These are phyloP conservation scores for Rambutsinella grinnellia DNA, from an alignment of 2,888 invertebrate species.

Conservation along the genomic window DNA sequence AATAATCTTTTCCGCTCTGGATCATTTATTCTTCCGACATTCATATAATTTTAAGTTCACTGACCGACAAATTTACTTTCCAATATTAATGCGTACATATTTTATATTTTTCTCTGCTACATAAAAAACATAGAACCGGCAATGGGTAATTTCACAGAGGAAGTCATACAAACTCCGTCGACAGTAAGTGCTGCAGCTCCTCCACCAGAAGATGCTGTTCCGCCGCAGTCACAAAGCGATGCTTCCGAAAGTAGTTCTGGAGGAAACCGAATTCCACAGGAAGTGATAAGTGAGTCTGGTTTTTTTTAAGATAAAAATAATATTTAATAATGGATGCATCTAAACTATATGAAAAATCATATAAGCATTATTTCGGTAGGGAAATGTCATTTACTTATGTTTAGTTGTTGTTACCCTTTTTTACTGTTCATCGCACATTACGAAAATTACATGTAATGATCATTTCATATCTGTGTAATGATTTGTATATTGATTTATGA, in stretches of 20 bases:
- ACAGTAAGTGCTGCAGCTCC: conserved; percentile 3
- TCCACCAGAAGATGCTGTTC: conserved; percentile 16
- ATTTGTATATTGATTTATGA: conserved; percentile 28
- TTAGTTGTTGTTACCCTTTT: no score
- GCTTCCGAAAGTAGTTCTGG: conserved; percentile 48
- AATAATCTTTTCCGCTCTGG: not conserved
- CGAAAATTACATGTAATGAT: no score
- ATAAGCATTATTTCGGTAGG: no score
- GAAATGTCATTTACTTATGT: no score
- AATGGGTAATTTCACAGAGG: conserved; percentile 59
- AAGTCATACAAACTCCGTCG: conserved; percentile 29
- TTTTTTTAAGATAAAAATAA: no score
- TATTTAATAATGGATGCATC: no score
- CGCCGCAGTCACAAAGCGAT: conserved; percentile 47
- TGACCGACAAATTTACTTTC: conserved; percentile 40
- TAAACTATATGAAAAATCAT: no score
- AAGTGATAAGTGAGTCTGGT: conserved; percentile 51
- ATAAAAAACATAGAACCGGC: conserved; percentile 58
- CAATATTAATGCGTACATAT: conserved; percentile 1
- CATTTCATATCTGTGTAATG: no score
- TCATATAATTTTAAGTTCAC: conserved; percentile 24
- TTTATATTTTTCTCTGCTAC: not conserved
- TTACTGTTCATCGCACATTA: no score
- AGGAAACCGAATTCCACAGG: conserved; percentile 45
- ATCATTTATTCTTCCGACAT: conserved; percentile 14